Base-by-base conservation (phyloP, 2,113 vertebrate species). In the Isurus oxyrinchus region DNA sequence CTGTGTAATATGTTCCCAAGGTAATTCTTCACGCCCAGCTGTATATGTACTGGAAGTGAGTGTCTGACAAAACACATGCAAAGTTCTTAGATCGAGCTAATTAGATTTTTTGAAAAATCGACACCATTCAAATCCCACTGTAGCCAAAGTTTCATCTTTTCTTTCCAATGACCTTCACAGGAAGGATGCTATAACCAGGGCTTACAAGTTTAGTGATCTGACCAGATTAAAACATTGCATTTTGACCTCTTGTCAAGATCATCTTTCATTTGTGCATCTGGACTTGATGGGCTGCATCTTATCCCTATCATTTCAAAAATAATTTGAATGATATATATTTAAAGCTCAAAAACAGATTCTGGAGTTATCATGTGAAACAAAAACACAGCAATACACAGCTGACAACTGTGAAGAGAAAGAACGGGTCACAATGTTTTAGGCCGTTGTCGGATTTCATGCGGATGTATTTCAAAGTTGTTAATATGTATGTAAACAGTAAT, bases 81-180 rank as follows among this genome's bases (percentile, higher is more conserved):
- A 61, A 61, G 31, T 93, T 63, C 14, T 23, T 59, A 94, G 59
- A 94, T 94, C 21, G 19, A 63, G 59, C 90, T 94, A 94, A 94
- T 94, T 94, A 94, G 90, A 94, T 94, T 94, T 61, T 63, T 66
- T 94, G 35, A 44, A 66, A 94, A 63, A 94, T 94, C 19, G 90
- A 91, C n/a, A 94, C 90, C n/a, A 40, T 44, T 94, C 90, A 94
- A 94, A 44, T 94, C 90, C 90, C 90, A 94, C 35, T 23, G 40
- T 49, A 49, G 81, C 81, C 14, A 44, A 94, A 63, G 35, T 61
- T 94, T 94, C 59, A 66, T 14, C 19, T 66, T 94, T 63, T 59
- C n/a, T 94, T 94, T n/a, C 35, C 90, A 94, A 63, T 94, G 90
- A 94, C 90, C 90, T 94, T 94, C 90, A 94, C 35, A 63, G 35